A percentile compares a stretch with the other conserved stretches of the same genome.
These are phyloP conservation scores for Panopea generosa DNA, from an alignment of 2,888 invertebrate genomes.

Conservation along the genomic window DNA sequence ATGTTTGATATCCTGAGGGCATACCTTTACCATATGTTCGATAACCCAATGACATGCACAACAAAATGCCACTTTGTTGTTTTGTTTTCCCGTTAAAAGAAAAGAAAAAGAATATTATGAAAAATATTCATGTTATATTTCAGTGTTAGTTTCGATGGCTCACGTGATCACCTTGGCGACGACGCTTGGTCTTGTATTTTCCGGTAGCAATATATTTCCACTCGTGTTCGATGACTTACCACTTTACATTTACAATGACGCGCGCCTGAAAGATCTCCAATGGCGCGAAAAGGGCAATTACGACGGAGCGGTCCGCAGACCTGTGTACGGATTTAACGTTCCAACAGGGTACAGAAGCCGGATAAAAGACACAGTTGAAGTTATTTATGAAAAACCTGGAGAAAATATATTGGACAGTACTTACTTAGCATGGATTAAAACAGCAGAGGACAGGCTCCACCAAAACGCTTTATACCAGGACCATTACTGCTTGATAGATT, in stretches of 20 bases:
- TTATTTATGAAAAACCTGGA: slow-evolving; percentile 56
- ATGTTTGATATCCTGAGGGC: too few species aligned
- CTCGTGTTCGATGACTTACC: slow-evolving; percentile 65
- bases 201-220: slow-evolving; percentile 67
- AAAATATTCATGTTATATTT: slow-evolving; percentile 23
- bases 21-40: too few species aligned
- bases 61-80: too few species aligned
- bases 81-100: too few species aligned
- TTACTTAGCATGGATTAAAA: slow-evolving; percentile 47
- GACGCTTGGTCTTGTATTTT: slow-evolving; percentile 53
- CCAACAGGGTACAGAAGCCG: slow-evolving; percentile 60
- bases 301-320: slow-evolving; percentile 42
- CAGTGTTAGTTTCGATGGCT: slow-evolving; percentile 58
- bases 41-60: too few species aligned
- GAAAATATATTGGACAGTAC: slow-evolving; percentile 53
- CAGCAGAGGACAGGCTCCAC: slow-evolving; percentile 59
- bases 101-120: too few species aligned
- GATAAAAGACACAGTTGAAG: slow-evolving; percentile 63
- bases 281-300: slow-evolving; percentile 53
- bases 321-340: slow-evolving; percentile 43
- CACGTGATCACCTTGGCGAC: slow-evolving; percentile 55
- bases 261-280: slow-evolving; percentile 58
- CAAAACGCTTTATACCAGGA: slow-evolving; percentile 39
- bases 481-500: slow-evolving; percentile 57
- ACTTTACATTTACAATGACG: slow-evolving; percentile 61